A percentile compares a stretch with the other conserved stretches of the same genome.
phyloP scores from a whole-genome alignment of 2,888 invertebrate species.

The Amphipyra tragopoginis region DNA sequence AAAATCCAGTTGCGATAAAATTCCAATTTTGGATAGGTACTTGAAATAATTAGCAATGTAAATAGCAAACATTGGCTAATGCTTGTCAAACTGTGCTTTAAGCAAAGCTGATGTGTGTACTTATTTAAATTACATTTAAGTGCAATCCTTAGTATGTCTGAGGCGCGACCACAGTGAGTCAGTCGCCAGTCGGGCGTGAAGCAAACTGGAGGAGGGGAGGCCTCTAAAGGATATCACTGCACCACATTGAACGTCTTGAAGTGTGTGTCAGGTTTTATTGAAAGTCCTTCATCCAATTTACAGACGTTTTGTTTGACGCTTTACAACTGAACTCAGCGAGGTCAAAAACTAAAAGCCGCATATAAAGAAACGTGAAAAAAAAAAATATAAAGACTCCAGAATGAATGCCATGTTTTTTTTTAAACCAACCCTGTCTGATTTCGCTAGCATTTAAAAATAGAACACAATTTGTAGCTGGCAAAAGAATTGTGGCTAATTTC shows the following conservation, averaged over 20 bases:
- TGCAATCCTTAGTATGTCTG: constrained; percentile 67
- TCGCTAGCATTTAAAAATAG: no score
- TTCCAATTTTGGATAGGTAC: constrained; percentile 19
- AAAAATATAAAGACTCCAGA: no score
- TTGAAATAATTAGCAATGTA: constrained; percentile 25
- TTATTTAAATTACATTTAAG: constrained; percentile 60
- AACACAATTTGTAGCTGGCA: no score
- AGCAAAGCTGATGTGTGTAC: constrained; percentile 41
- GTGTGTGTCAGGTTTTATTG: constrained; percentile 49
- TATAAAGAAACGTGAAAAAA: no score
- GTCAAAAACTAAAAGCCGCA: no score
- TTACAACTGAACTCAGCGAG: not conserved
- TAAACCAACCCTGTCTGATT: no score
- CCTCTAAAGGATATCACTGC: constrained; percentile 76
- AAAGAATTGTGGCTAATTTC: no score
- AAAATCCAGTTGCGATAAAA: constrained; percentile 12
- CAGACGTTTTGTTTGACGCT: constrained; percentile 1
- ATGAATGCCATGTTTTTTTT: no score
- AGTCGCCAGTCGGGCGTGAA: constrained; percentile 81
- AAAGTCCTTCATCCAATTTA: constrained; percentile 45
- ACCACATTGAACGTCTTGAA: constrained; percentile 56
- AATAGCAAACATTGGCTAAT: constrained; percentile 40
- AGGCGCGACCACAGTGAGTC: constrained; percentile 81
- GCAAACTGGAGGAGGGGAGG: constrained; percentile 75
- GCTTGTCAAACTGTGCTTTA: constrained; percentile 21